A percentile compares a stretch with the other conserved stretches of the same genome.
phyloP scores from a whole-genome alignment of 2,113 vertebrate genomes.

The Ictalurus punctatus region DNA sequence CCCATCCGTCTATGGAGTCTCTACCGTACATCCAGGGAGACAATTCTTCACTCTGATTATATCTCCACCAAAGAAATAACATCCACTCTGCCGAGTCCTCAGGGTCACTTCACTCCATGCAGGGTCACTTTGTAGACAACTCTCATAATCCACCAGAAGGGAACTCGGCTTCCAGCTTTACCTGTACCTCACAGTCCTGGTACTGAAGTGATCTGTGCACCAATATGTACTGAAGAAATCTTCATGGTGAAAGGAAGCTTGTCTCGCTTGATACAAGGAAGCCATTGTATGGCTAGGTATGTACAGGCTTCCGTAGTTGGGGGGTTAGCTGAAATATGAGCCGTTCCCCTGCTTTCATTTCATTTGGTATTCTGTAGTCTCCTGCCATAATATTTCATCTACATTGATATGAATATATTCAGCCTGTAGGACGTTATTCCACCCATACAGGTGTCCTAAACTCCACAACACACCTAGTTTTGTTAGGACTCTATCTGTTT shows the following conservation, averaged over 20 bases:
- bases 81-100: background rate
- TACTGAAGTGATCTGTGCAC: constrained; percentile 15
- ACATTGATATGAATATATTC: background rate
- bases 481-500: background rate
- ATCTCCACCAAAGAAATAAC: background rate
- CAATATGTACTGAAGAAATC: constrained; percentile 17
- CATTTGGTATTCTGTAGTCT: background rate
- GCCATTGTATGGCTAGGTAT: constrained; percentile 23
- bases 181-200: background rate
- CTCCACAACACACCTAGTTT: background rate
- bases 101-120: background rate
- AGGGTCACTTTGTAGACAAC: background rate
- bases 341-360: background rate
- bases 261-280: constrained; percentile 29
- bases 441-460: background rate
- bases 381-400: background rate
- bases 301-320: constrained; percentile 10
- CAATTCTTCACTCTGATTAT: background rate
- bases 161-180: background rate
- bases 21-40: background rate
- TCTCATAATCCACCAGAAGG: constrained; percentile 8
- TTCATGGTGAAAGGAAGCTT: constrained; percentile 17
- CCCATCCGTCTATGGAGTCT: background rate
- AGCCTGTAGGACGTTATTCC: background rate
- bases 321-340: constrained; percentile 19